Conservation (phyloP, 1,140 invertebrate species). For the Aphelenchoides fujianensis region DNA sequence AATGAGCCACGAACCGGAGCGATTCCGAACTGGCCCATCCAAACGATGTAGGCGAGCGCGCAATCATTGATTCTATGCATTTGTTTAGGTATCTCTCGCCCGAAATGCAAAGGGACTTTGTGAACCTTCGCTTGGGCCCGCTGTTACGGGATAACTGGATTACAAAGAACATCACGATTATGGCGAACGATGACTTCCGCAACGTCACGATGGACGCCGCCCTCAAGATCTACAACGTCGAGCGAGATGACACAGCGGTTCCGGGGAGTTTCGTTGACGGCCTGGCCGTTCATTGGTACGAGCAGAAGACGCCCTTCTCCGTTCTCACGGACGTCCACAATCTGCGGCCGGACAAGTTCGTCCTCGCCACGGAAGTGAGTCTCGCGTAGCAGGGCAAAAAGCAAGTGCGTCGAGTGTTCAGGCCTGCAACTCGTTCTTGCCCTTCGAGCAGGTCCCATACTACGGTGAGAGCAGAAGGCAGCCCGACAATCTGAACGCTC, state of each 20-base stretch:
- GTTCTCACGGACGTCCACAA: constrained; percentile 21
- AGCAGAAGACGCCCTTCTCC: constrained; percentile 6
- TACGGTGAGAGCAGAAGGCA: neutral
- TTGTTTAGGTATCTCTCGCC: no score
- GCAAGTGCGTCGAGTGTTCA: neutral
- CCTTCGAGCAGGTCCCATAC: neutral
- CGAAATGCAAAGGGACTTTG: constrained; percentile 63
- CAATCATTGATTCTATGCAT: no score
- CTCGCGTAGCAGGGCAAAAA: neutral
- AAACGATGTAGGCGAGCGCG: constrained; percentile 67
- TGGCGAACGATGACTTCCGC: constrained; percentile 23
- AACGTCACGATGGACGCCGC: constrained; percentile 18
- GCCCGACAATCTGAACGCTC: neutral
- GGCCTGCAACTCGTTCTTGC: neutral
- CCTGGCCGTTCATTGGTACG: constrained; percentile 26
- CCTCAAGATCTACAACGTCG: constrained; percentile 22
- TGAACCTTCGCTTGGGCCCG: neutral
- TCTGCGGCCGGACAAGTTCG: constrained; percentile 35
- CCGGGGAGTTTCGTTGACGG: neutral
- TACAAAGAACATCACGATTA: constrained; percentile 22
- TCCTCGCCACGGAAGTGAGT: constrained; percentile 37
- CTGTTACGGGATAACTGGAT: neutral
- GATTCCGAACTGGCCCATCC: constrained; percentile 64
- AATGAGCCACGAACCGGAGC: neutral
- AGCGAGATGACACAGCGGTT: no score